These are phyloP conservation scores for Halisarca cf. caerulea DNA, from an alignment of 37 sponge, comb jelly and placozoan species.

Conservation along the genomic window DNA sequence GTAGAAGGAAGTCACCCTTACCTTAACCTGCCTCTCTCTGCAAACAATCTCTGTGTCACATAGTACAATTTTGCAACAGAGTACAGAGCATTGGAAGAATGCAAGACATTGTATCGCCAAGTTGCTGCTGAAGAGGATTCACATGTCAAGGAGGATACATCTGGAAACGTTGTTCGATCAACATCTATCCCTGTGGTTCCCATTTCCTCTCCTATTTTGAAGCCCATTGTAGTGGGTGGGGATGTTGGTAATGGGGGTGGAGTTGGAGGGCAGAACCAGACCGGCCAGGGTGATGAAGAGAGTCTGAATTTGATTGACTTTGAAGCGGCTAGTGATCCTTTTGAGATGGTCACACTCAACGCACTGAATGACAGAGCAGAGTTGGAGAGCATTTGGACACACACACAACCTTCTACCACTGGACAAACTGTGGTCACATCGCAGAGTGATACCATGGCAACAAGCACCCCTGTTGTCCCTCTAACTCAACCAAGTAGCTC, in stretches of 20 bases:
- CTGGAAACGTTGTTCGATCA: not conserved
- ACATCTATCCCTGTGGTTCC: not conserved
- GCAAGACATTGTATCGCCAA: not conserved
- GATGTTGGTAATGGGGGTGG: not conserved
- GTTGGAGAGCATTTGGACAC: slow-evolving; percentile 51
- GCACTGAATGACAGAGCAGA: slow-evolving; percentile 74
- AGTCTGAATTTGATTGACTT: slow-evolving; percentile 22
- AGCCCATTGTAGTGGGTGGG: not conserved
- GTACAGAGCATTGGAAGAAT: slow-evolving; percentile 44
- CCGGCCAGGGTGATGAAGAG: not conserved
- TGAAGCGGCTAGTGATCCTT: slow-evolving; percentile 59
- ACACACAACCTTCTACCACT: not conserved
- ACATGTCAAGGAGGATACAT: not conserved
- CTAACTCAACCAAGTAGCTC: not conserved
- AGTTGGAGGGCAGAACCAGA: not conserved
- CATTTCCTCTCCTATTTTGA: slow-evolving; percentile 52
- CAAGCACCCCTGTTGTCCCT: not conserved
- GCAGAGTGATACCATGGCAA: not conserved
- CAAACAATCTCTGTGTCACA: not conserved
- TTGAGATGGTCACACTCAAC: slow-evolving; percentile 68
- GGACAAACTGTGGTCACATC: not conserved
- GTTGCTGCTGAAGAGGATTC: too few species aligned
- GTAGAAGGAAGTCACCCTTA: too few species aligned
- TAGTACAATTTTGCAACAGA: slow-evolving; percentile 58
- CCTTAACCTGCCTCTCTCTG: too few species aligned